phyloP scores from a whole-genome alignment of 2,113 vertebrate genomes.

The Galbula dea region DNA sequence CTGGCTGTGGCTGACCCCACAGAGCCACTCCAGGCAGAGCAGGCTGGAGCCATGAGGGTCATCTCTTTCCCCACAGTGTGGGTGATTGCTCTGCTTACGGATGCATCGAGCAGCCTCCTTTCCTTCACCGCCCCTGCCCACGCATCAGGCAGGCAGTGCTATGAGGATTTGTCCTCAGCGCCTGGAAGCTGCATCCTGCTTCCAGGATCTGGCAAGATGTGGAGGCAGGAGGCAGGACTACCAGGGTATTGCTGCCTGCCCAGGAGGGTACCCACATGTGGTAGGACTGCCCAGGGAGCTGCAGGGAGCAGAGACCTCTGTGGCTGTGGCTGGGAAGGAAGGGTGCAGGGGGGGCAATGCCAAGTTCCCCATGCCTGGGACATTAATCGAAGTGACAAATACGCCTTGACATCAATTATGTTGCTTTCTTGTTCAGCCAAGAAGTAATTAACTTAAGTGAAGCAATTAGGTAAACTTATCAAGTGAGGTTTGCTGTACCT shows the following conservation, averaged over 20 bases:
- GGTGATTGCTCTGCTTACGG: fast-evolving
- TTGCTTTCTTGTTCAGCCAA: constrained; percentile 45
- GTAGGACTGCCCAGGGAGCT: fast-evolving
- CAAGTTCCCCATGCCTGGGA: not conserved
- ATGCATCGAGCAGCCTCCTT: not conserved
- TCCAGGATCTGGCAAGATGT: not conserved
- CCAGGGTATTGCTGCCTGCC: not conserved
- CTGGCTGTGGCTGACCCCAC: too few species aligned
- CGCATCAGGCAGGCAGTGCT: not conserved
- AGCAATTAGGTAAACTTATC: constrained; percentile 57
- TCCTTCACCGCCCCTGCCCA: not conserved
- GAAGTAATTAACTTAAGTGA: constrained; percentile 56
- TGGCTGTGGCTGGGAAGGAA: not conserved
- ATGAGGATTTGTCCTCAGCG: fast-evolving
- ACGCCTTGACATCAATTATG: constrained; percentile 25
- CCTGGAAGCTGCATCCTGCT: not conserved
- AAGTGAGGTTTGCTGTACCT: not conserved
- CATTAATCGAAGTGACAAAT: constrained; percentile 33
- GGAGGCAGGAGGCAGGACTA: not conserved
- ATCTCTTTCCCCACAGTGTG: fast-evolving
- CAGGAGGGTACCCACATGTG: not conserved
- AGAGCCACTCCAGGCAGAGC: not conserved
- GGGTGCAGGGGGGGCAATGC: not conserved
- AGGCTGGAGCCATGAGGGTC: not conserved
- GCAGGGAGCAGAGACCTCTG: fast-evolving